Conservation (phyloP, 2,113 vertebrate species). For the Chamaea fasciata region DNA sequence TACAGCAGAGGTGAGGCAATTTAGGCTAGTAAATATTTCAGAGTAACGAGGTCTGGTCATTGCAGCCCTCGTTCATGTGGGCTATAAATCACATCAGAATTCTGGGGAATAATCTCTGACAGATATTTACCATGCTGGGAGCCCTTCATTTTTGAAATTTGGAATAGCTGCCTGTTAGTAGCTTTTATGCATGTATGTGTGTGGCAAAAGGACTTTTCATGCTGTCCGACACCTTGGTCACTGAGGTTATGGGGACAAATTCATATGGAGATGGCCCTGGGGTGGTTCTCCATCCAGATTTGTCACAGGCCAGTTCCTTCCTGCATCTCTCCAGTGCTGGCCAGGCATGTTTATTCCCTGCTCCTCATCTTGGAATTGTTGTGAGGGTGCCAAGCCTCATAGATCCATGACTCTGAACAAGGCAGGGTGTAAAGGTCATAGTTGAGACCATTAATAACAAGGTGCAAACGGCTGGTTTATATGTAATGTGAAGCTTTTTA, state of each 20-base stretch:
- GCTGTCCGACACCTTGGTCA: neutral
- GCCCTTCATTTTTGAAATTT: neutral
- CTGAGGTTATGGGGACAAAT: neutral
- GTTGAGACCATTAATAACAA: slow-evolving; percentile 79
- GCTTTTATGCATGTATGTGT: rapidly evolving
- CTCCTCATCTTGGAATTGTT: slow-evolving; percentile 54
- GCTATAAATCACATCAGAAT: neutral
- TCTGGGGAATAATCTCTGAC: neutral
- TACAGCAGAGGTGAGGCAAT: neutral
- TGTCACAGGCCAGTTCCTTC: neutral
- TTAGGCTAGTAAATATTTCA: neutral
- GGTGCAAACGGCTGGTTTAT: slow-evolving; percentile 77
- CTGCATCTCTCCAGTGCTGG: neutral
- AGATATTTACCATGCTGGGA: neutral
- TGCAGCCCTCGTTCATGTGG: neutral
- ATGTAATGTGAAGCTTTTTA: slow-evolving; percentile 78
- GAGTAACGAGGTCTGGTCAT: neutral
- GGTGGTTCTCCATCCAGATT: neutral
- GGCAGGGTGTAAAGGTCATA: slow-evolving; percentile 69
- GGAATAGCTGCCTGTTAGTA: neutral
- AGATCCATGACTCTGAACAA: slow-evolving; percentile 55
- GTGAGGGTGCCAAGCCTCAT: slow-evolving; percentile 66
- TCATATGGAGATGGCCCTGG: neutral
- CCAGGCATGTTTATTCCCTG: slow-evolving; percentile 39
- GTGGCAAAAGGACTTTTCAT: neutral